Base-by-base conservation (phyloP, 2,888 invertebrate genomes). In the Hypercompe scribonia region DNA sequence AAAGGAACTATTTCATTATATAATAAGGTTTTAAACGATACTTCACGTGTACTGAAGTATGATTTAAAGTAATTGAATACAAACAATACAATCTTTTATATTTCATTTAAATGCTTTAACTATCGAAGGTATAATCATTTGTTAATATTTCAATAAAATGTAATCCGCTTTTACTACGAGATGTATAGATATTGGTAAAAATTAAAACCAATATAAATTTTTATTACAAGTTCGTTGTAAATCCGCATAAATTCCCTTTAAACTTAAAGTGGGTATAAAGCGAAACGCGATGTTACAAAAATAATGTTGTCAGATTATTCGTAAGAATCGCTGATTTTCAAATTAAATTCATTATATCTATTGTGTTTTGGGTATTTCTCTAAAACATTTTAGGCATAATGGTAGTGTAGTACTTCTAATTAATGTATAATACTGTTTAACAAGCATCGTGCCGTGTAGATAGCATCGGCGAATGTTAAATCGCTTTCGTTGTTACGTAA, bases 391-490 rank as follows among this genome's bases (percentile, higher is more conserved):
- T 36, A 33, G n/a, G 21, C 21, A 15, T 34, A 33, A 65, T 58
- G 15, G 42, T 54, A 58, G 33, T 65, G 33, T 66, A 65, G 33
- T 65, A 33, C 11, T 39, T 31, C 3, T 46, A 46, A 28, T 66
- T 18, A 39, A 42, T 68, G 67, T 73, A 67, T 50, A 58, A 68
- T 74, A 42, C 39, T 68, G 33, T 18, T 74, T 54, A 71, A 74
- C 67, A 39, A 74, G 63, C 67, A 39, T 31, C 36, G 69, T 36
- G 39, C 63, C 67, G 68, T 65, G 7, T 7, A 61, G 71, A 74
- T 74, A 74, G 31, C 42, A 74, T 71, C 71, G 11, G 58, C n/a
- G 65, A 74, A 73, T 73, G 73, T 70, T 73, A 54, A 66, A 74
- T 74, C 42, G 68, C 74, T 61, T 71, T 46, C 71, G 68, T 71